Conservation (phyloP, 2,797 vertebrate genomes). For the Pristis pectinata region DNA sequence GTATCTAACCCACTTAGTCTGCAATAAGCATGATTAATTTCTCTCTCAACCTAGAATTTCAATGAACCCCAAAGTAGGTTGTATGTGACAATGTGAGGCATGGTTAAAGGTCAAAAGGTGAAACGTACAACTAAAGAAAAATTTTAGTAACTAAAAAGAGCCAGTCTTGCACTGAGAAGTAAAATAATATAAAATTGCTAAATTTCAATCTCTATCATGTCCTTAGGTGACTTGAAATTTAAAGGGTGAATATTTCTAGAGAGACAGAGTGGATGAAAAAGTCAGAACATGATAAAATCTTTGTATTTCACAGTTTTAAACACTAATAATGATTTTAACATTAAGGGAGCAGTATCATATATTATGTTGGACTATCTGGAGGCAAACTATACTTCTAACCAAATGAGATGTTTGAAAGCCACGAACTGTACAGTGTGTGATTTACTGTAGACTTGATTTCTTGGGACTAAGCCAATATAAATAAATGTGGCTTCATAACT, state of each 20-base stretch:
- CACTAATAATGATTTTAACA: neutral
- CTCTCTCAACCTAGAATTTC: neutral
- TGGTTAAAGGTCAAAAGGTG: neutral
- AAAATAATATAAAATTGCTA: neutral
- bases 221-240: neutral
- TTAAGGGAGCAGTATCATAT: neutral
- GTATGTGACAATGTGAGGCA: neutral
- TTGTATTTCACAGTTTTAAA: neutral
- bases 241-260: neutral
- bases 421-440: neutral
- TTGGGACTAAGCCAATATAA: neutral
- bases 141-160: neutral
- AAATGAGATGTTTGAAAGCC: neutral
- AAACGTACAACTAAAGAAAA: neutral
- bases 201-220: neutral
- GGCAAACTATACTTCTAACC: neutral
- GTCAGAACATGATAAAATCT: neutral
- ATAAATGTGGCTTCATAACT: neutral
- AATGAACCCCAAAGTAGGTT: neutral
- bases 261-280: neutral
- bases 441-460: neutral
- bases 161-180: neutral
- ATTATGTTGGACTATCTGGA: neutral
- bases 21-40: neutral
- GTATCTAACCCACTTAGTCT: neutral